Base-by-base conservation (phyloP, 2,113 vertebrate genomes). In the Dipodomys stephensi region DNA sequence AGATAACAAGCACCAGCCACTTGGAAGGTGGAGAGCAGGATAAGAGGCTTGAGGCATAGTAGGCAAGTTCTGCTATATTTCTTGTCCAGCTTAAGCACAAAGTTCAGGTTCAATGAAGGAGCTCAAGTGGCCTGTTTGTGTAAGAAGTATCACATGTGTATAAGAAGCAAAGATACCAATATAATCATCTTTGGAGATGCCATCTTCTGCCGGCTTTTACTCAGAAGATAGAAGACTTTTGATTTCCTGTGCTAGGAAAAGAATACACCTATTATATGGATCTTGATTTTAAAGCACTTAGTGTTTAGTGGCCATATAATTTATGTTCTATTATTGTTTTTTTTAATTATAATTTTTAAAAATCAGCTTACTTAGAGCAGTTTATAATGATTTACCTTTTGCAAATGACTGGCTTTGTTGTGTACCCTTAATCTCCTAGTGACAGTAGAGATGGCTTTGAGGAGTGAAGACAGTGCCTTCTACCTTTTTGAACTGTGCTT, bases 311-410 rank as follows among this genome's bases (percentile, higher is more conserved):
- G 49, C 12, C 16, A 49, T 76, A 13, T 81, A 76, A 87, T 91
- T 67, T 88, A 49, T 83, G 15, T 69, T 87, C 32, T 74, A 23
- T 16, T 2, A 28, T 22, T 72, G 12, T 32, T 78, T 35, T 71
- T 79, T 74, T 2, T 57, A 76, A 67, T 67, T 13, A n/a, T 46
- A 15, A 62, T 71, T 73, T 83, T 93, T 82, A 32, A 81, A 92
- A 94, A 71, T 11, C 23, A 67, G 16, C 39, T 83, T 44, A 82
- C 44, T 83, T 79, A 60, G 76, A 67, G 35, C 7, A 57, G 7
- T 77, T 23, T 74, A 23, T 28, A 85, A 32, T 22, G 27, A 90
- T 85, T 68, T 92, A 23, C 44, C 22, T 60, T 96, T 90, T 92
- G 83, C 32, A 93, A 82, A 60, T 60, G 57, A 64, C 68, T 68